Percentiles rank a stretch among this genome's conserved stretches.
Conservation (phyloP, 2,113 vertebrate species). For the Heterotilapia buettikoferi region DNA sequence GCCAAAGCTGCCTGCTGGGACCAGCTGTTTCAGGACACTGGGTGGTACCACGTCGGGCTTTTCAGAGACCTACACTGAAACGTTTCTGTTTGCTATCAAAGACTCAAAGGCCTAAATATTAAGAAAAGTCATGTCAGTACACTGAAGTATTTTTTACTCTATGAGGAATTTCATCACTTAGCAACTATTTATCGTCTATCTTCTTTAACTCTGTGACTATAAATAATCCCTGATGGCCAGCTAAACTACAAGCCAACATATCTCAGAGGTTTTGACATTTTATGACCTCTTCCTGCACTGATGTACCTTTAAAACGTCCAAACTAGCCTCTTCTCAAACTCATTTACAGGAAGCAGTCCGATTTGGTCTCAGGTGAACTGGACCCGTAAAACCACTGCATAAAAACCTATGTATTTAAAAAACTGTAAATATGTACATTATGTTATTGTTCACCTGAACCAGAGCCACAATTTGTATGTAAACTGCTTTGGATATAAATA, state of each 20-base stretch:
- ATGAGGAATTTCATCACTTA: background rate
- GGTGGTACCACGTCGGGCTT: background rate
- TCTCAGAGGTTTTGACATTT: fast-evolving
- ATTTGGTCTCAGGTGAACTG: background rate
- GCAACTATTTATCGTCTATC: background rate
- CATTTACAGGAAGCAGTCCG: background rate
- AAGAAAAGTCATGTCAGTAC: background rate
- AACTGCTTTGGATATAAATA: background rate
- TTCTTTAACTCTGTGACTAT: background rate
- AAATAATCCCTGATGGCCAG: background rate
- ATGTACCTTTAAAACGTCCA: background rate
- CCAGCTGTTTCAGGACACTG: background rate
- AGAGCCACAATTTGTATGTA: background rate
- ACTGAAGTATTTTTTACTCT: background rate
- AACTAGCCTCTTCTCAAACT: background rate
- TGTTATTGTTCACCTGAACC: background rate
- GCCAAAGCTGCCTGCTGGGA: background rate
- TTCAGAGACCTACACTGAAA: background rate
- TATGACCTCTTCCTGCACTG: background rate
- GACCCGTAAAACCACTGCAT: background rate
- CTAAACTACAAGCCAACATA: fast-evolving
- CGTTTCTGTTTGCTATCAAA: background rate
- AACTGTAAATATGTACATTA: background rate
- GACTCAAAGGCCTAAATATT: background rate
- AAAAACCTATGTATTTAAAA: background rate